Percentiles rank a stretch among this genome's conserved stretches.
Evolutionary conservation across 2,888 invertebrate genomes (phyloP).

Genomic region (Aphrophora alni): DNA sequence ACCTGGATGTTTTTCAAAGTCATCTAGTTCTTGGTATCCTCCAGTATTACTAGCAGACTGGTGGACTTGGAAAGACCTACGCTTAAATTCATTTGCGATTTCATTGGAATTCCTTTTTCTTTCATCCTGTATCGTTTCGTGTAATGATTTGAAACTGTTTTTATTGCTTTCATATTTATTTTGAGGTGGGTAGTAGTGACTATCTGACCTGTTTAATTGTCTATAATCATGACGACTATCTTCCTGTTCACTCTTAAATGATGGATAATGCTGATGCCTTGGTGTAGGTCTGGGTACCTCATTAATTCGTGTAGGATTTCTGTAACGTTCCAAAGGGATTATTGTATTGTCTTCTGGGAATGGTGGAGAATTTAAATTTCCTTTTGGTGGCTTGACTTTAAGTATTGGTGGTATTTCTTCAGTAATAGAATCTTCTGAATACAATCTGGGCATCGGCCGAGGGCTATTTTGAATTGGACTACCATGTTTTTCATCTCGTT

Average conservation of each 20-base stretch:
- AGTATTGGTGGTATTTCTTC: slow-evolving; percentile 35
- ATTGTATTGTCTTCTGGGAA: slow-evolving; percentile 37
- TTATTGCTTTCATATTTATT: slow-evolving; percentile 12
- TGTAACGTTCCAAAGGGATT: slow-evolving; percentile 52
- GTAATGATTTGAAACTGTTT: slow-evolving; percentile 37
- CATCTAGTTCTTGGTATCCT: slow-evolving; percentile 61
- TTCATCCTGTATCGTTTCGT: slow-evolving; percentile 59
- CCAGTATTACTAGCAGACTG: slow-evolving; percentile 56
- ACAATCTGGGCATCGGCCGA: slow-evolving; percentile 38
- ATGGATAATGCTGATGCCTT: slow-evolving; percentile 36
- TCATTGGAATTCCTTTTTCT: slow-evolving; percentile 59
- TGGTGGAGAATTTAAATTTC: slow-evolving; percentile 40
- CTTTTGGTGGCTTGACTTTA: slow-evolving; percentile 35
- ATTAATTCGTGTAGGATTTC: slow-evolving; percentile 47
- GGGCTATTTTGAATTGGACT: slow-evolving; percentile 29
- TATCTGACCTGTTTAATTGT: slow-evolving; percentile 12
- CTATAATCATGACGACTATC: slow-evolving; percentile 26
- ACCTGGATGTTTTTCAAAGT: slow-evolving; percentile 63
- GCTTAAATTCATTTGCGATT: slow-evolving; percentile 60
- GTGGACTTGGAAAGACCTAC: slow-evolving; percentile 59
- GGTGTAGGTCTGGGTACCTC: slow-evolving; percentile 43
- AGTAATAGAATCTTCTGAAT: slow-evolving; percentile 33
- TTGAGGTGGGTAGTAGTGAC: slow-evolving; percentile 19
- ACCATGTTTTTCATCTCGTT: slow-evolving; percentile 16
- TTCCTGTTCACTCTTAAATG: slow-evolving; percentile 28